Evolutionary conservation across 2,888 invertebrate species (phyloP), one percentile per base, ranked within the genome.

Genomic region (Andrena haemorrhoa): DNA sequence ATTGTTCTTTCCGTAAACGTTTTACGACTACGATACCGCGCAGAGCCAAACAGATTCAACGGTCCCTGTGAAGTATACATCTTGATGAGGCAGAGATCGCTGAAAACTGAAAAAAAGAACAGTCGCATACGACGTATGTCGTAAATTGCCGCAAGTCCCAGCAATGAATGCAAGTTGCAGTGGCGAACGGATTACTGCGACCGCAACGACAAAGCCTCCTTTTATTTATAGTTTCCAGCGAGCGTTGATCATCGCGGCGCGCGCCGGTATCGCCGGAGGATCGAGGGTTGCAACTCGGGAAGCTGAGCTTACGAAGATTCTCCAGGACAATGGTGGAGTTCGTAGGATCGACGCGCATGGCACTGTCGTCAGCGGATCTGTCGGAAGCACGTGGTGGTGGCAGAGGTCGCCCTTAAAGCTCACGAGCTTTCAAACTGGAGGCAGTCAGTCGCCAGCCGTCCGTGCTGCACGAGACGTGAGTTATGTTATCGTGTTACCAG

Each of bases 381-480:
- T 66, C 72, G 75, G 72, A 79, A 92, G 87, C 92, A 92, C 92
- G 92, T 92, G 87, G 87, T 78, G 69, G 70, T 82, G 76, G 71
- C 76, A 88, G 87, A 88, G 86, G 87, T 84, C 87, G 87, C 87
- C 23, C 41, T 80, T 65, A 58, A 74, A 74, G 75, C 83, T 77
- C 51, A 90, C 89, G 86, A 89, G 92, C 89, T 89, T 89, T 89
- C 89, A 84, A 91, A 90, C 86, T 86, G 77, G 65, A 76, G 86
- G 86, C 85, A 90, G 90, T 90, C 91, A 91, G 92, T 92, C 89
- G 89, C 84, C 91, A 88, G 86, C 90, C 89, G 92, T 86, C 91
- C 89, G 90, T 88, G 84, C 81, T 79, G 78, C 86, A 86, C 82
- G 83, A 89, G 82, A 76, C 84, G 87, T 88, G 86, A 86, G 85